Conservation (phyloP, 2,113 vertebrate species). For the Vulpes ferrilata region DNA sequence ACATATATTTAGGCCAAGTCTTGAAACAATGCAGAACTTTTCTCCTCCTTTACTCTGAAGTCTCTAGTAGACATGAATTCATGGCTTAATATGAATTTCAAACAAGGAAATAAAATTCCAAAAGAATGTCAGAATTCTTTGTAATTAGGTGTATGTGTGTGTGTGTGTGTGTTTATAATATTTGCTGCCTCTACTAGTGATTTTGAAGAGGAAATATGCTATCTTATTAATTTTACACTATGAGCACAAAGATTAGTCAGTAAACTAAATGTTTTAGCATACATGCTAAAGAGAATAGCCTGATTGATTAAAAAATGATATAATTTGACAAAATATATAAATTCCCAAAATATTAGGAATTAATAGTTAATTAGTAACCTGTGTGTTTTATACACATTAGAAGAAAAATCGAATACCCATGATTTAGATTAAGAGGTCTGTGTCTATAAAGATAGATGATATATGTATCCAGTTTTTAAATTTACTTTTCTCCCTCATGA, state of each 20-base stretch:
- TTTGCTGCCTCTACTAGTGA: not conserved
- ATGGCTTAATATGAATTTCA: not conserved
- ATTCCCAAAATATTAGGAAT: not conserved
- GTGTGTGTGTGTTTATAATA: not conserved
- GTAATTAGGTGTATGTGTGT: not conserved
- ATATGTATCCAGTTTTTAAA: not conserved
- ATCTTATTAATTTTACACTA: not conserved
- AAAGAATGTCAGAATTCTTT: not conserved
- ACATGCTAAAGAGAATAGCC: not conserved
- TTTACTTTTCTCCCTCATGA: not conserved
- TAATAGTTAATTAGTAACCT: not conserved
- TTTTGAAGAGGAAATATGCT: not conserved
- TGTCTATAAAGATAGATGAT: not conserved
- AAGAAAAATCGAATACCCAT: not conserved
- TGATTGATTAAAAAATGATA: not conserved
- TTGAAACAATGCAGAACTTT: constrained; percentile 20
- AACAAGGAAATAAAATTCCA: not conserved
- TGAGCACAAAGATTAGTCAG: not conserved
- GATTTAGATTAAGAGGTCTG: not conserved
- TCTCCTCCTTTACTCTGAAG: not conserved
- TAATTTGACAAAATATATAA: not conserved
- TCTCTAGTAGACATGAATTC: not conserved
- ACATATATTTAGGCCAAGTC: not conserved
- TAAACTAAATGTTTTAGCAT: not conserved
- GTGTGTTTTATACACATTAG: not conserved